Conservation (phyloP, 2,797 vertebrate species). For the Mormyrops boulengeri region DNA sequence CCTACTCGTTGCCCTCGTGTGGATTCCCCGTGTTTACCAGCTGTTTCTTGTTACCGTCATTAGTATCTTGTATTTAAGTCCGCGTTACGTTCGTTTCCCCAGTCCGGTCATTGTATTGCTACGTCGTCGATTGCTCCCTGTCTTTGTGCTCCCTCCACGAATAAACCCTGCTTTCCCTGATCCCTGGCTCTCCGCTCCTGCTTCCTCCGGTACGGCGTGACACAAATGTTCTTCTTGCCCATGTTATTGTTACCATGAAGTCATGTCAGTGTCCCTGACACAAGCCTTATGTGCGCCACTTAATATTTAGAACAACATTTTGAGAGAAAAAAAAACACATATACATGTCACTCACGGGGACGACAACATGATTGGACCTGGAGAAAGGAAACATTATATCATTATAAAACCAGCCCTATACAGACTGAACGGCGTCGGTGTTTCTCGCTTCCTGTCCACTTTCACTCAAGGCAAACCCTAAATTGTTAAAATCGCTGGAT, state of each 20-base stretch:
- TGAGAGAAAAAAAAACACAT: constrained; percentile 44
- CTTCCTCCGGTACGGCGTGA: too few species aligned
- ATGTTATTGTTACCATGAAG: neutral
- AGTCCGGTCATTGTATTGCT: too few species aligned
- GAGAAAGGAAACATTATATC: constrained; percentile 58
- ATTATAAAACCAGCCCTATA: constrained; percentile 64
- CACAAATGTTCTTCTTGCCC: neutral
- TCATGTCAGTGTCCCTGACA: constrained; percentile 31
- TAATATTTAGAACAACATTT: constrained; percentile 31
- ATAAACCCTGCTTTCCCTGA: too few species aligned
- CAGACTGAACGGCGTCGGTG: constrained; percentile 56
- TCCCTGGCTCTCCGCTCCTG: too few species aligned
- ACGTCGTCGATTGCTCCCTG: too few species aligned
- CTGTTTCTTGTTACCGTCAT: too few species aligned
- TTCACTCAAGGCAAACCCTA: constrained; percentile 47
- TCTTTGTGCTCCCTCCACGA: too few species aligned
- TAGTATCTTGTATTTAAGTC: too few species aligned
- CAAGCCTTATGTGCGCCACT: constrained; percentile 37
- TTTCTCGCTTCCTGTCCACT: constrained; percentile 50
- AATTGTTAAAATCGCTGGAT: constrained; percentile 48
- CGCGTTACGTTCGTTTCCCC: too few species aligned
- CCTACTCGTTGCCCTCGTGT: too few species aligned
- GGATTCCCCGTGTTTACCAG: too few species aligned
- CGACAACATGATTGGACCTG: constrained; percentile 58
- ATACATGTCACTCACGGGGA: constrained; percentile 58